Conservation (phyloP, 2,797 vertebrate genomes). For the Neostethus bicornis region DNA sequence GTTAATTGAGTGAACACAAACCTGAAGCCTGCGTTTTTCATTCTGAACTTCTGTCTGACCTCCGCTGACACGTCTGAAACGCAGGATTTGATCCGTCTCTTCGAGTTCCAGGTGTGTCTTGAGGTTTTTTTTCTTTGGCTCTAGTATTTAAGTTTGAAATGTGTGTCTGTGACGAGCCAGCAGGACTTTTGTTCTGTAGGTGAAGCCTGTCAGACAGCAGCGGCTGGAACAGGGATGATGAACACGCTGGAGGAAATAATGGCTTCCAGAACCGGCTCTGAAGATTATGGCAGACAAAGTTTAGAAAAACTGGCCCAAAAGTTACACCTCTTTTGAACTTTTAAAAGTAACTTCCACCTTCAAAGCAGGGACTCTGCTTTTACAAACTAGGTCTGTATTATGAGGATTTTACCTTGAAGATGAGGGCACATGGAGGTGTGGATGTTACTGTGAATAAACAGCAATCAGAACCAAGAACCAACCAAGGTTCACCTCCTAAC, state of each 20-base stretch:
- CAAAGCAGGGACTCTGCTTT: background rate
- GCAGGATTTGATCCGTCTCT: background rate
- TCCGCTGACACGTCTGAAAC: slow-evolving; percentile 24
- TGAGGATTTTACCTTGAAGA: too few relatives aligned
- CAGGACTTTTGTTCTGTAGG: slow-evolving; percentile 53
- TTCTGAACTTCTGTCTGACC: slow-evolving; percentile 22
- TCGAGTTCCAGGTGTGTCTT: background rate
- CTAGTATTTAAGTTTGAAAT: slow-evolving; percentile 42
- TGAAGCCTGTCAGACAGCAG: slow-evolving; percentile 56
- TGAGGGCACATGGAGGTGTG: too few relatives aligned
- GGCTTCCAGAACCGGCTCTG: slow-evolving; percentile 40
- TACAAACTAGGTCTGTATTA: too few relatives aligned
- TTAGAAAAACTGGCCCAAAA: slow-evolving; percentile 25
- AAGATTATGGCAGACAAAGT: slow-evolving; percentile 44
- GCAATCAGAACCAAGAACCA: too few relatives aligned
- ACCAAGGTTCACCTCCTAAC: too few relatives aligned
- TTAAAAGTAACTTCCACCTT: slow-evolving; percentile 13
- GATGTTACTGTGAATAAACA: too few relatives aligned
- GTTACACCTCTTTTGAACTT: slow-evolving; percentile 21
- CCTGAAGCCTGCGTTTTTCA: slow-evolving; percentile 1
- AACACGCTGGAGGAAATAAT: slow-evolving; percentile 55
- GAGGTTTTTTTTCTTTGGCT: slow-evolving; percentile 33
- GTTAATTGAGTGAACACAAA: too few relatives aligned
- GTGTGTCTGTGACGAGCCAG: slow-evolving; percentile 51
- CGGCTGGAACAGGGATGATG: slow-evolving; percentile 61